phyloP scores from a whole-genome alignment of 1,140 invertebrate genomes.

The Orius laevigatus region DNA sequence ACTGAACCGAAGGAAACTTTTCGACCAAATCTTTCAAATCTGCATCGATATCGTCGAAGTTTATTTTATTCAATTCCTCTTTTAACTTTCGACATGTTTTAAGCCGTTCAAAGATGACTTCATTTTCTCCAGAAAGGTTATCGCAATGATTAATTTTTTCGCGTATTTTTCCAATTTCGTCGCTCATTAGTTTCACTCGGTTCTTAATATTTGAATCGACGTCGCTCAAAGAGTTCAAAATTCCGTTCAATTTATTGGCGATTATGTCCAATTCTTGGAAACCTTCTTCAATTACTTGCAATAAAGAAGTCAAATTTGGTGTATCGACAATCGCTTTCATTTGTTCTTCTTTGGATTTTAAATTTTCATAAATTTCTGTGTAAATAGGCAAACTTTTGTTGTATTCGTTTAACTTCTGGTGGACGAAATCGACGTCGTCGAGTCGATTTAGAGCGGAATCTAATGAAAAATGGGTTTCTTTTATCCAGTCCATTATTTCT shows the following conservation, averaged over 20 bases:
- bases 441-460: slow-evolving; percentile 55
- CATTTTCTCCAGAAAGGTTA: slow-evolving; percentile 73
- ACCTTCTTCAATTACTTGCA: slow-evolving; percentile 53
- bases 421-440: slow-evolving; percentile 64
- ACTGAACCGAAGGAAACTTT: slow-evolving; percentile 64
- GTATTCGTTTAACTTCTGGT: slow-evolving; percentile 48
- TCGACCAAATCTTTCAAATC: slow-evolving; percentile 52
- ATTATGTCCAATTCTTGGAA: slow-evolving; percentile 57
- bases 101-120: slow-evolving; percentile 61
- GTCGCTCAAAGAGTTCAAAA: slow-evolving; percentile 49
- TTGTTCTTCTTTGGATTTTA: slow-evolving; percentile 70
- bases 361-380: slow-evolving; percentile 52
- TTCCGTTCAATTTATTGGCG: slow-evolving; percentile 55
- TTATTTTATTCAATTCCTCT: slow-evolving; percentile 41
- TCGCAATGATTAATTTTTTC: slow-evolving; percentile 81
- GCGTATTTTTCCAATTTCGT: slow-evolving; percentile 53
- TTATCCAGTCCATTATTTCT: slow-evolving; percentile 68
- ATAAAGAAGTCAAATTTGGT: slow-evolving; percentile 49
- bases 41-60: slow-evolving; percentile 47
- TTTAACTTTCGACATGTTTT: slow-evolving; percentile 54
- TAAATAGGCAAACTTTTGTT: slow-evolving; percentile 70
- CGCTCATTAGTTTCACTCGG: slow-evolving; percentile 49
- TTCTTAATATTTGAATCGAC: slow-evolving; percentile 54
- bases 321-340: slow-evolving; percentile 51
- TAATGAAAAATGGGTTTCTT: slow-evolving; percentile 56